phyloP scores from a whole-genome alignment of 2,113 vertebrate species.

The Heptranchias perlo region DNA sequence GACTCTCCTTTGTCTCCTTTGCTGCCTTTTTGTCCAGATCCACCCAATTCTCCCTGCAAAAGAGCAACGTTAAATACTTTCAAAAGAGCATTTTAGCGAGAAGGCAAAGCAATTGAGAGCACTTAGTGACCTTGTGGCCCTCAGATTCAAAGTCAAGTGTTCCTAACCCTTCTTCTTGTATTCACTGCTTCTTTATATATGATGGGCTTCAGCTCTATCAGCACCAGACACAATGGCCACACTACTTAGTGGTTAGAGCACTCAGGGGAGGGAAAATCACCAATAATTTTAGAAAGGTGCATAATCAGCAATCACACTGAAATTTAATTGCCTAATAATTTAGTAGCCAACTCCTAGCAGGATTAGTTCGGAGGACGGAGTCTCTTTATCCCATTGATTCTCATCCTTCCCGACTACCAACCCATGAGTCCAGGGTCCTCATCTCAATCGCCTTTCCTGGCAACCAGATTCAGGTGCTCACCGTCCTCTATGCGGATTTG shows the following conservation, averaged over 20 bases:
- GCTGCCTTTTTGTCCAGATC: constrained; percentile 92
- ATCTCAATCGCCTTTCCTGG: background rate
- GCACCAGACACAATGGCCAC: background rate
- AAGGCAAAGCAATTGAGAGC: too few relatives aligned
- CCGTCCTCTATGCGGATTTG: background rate
- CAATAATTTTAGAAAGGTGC: background rate
- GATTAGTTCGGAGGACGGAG: background rate
- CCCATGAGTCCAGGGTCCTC: background rate
- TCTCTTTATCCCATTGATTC: background rate
- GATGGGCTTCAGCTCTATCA: background rate
- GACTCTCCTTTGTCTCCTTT: constrained; percentile 96
- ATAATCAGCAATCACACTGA: background rate
- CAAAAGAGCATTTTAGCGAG: background rate
- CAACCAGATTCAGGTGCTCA: background rate
- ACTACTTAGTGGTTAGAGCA: background rate
- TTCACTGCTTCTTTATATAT: background rate
- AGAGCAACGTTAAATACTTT: constrained; percentile 40
- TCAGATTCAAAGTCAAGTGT: background rate
- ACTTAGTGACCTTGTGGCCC: background rate
- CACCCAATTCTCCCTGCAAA: constrained; percentile 88
- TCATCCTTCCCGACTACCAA: background rate
- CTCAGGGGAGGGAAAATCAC: background rate
- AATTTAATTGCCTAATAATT: background rate
- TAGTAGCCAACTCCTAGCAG: too few relatives aligned
- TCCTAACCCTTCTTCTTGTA: background rate